A percentile compares a stretch with the other conserved stretches of the same genome.
phyloP scores from a whole-genome alignment of 2,113 vertebrate species.

The Anolis sagrei region DNA sequence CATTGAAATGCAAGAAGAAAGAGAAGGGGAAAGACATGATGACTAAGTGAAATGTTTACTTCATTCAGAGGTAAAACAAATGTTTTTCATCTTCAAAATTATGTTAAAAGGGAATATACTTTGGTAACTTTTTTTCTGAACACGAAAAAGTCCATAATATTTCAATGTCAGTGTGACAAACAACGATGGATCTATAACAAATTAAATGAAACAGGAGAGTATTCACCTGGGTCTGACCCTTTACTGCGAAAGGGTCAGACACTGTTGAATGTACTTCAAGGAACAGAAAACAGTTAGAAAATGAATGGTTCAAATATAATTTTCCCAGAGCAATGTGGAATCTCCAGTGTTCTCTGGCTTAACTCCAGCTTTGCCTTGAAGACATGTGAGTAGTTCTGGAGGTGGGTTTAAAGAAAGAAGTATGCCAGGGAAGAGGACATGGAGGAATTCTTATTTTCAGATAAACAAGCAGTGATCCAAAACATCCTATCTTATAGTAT shows the following conservation, averaged over 20 bases:
- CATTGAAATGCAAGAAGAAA: not conserved
- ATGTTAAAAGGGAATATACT: not conserved
- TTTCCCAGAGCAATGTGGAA: not conserved
- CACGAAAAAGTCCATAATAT: not conserved
- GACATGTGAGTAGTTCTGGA: conserved; percentile 1
- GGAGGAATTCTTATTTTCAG: not conserved
- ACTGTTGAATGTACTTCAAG: not conserved
- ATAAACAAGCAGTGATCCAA: not conserved
- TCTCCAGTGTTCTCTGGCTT: not conserved
- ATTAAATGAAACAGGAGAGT: not conserved
- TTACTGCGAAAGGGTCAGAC: not conserved
- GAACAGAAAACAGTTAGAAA: conserved; percentile 3
- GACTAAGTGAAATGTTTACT: not conserved
- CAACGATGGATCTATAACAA: conserved; percentile 9
- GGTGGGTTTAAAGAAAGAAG: not conserved
- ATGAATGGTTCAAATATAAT: not conserved
- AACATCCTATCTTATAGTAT: not conserved
- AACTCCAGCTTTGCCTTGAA: not conserved
- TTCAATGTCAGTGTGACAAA: conserved; percentile 1
- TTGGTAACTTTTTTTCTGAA: conserved; percentile 5
- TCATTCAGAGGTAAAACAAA: conserved; percentile 3
- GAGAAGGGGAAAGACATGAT: not conserved
- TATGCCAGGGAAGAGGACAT: not conserved
- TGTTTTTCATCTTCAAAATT: not conserved
- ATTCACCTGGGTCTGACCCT: not conserved